These are phyloP conservation scores for Melanotus villosus DNA, from an alignment of 2,888 invertebrate species.

Conservation along the genomic window DNA sequence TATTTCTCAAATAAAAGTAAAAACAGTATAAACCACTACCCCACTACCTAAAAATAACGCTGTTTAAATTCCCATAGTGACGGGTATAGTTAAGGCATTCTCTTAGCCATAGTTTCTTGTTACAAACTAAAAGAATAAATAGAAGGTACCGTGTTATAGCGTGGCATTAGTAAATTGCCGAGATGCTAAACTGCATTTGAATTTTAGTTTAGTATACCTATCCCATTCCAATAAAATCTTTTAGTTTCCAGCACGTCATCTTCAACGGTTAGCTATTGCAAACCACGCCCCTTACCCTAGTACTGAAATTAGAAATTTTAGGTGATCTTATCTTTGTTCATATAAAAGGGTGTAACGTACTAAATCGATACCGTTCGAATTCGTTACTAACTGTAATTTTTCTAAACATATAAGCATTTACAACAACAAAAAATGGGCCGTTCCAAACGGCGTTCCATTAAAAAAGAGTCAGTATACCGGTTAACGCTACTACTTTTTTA, in stretches of 20 bases:
- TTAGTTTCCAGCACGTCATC: slow-evolving; percentile 30
- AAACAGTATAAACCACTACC: too few species aligned
- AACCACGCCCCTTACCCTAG: slow-evolving; percentile 61
- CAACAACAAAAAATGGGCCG: slow-evolving; percentile 16
- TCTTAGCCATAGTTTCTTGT: too few species aligned
- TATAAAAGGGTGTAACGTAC: slow-evolving; percentile 27
- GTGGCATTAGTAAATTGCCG: slow-evolving; percentile 8
- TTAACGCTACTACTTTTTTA: too few species aligned
- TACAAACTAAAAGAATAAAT: too few species aligned
- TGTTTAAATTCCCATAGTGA: too few species aligned
- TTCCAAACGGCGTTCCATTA: slow-evolving; percentile 1
- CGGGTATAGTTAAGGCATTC: too few species aligned
- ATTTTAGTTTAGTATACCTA: too few species aligned
- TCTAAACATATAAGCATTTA: too few species aligned
- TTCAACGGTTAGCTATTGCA: slow-evolving; percentile 45
- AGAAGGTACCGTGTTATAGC: background rate
- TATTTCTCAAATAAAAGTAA: too few species aligned
- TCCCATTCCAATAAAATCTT: slow-evolving; percentile 32
- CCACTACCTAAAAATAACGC: too few species aligned
- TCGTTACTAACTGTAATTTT: too few species aligned
- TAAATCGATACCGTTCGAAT: slow-evolving; percentile 18
- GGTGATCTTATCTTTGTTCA: slow-evolving; percentile 34
- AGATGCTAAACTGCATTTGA: slow-evolving; percentile 20
- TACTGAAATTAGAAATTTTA: slow-evolving; percentile 35
- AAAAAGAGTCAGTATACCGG: background rate